Percentiles rank a stretch among this genome's conserved stretches.
Evolutionary conservation across 2,888 invertebrate genomes (phyloP).

Genomic region (Drosophila nigritarsus): DNA sequence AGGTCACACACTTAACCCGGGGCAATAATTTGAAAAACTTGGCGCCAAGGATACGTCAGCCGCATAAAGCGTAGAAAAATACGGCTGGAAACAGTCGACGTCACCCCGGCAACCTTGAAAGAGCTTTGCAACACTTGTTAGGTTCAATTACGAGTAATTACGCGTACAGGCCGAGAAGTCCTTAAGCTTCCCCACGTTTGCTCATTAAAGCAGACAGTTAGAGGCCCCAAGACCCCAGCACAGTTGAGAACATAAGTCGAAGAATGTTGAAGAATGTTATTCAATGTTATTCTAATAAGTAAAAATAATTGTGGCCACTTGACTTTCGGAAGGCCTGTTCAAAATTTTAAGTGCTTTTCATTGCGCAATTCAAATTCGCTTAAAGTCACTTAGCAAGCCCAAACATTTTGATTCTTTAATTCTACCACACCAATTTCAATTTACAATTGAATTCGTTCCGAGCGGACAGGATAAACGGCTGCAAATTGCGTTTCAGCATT

Average conservation of each 20-base stretch:
- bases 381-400: not conserved
- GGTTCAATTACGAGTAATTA: constrained; percentile 58
- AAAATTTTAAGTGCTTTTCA: not conserved
- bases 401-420: constrained; percentile 37
- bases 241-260: constrained; percentile 8
- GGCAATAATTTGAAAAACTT: constrained; percentile 60
- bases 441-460: constrained; percentile 34
- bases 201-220: constrained; percentile 46
- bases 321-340: not conserved
- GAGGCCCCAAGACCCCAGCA: not conserved
- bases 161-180: constrained; percentile 26
- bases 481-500: constrained; percentile 44
- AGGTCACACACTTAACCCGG: constrained; percentile 51
- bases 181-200: constrained; percentile 38
- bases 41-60: constrained; percentile 49
- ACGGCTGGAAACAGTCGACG: constrained; percentile 10
- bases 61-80: constrained; percentile 20
- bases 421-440: constrained; percentile 27
- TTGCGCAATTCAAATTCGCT: not conserved
- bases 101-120: constrained; percentile 28
- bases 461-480: constrained; percentile 3
- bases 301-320: not conserved
- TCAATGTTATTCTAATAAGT: constrained; percentile 28
- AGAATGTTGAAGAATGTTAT: constrained; percentile 15
- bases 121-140: constrained; percentile 42